phyloP scores from a whole-genome alignment of 2,113 vertebrate genomes.

The Falcunculus frontatus region DNA sequence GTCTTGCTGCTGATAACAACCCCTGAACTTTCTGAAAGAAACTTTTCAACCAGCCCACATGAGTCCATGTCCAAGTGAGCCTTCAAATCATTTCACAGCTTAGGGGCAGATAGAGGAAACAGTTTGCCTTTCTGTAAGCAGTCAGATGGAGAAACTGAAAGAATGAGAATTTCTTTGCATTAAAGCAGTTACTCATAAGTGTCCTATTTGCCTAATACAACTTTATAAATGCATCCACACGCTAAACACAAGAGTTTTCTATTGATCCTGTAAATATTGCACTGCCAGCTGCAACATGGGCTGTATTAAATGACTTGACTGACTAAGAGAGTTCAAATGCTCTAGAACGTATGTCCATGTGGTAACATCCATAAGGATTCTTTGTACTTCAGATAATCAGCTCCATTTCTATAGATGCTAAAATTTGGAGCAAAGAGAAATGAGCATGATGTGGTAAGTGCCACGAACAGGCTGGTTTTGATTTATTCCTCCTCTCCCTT shows the following conservation, averaged over 20 bases:
- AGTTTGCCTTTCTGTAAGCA: background rate
- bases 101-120: background rate
- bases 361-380: background rate
- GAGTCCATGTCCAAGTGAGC: background rate
- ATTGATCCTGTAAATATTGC: background rate
- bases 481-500: conserved; percentile 25
- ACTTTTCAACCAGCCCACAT: background rate
- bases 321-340: background rate
- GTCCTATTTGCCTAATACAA: background rate
- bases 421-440: conserved; percentile 12
- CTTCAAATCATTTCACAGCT: background rate
- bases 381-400: background rate
- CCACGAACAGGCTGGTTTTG: background rate
- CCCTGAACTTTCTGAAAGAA: background rate
- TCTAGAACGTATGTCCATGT: background rate
- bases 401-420: background rate
- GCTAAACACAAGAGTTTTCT: background rate
- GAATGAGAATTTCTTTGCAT: background rate
- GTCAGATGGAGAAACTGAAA: background rate
- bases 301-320: background rate
- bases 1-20: background rate
- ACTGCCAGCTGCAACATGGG: background rate
- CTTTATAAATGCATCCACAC: background rate
- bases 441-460: background rate
- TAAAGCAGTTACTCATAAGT: background rate